Percentiles rank a stretch among this genome's conserved stretches.
These are phyloP conservation scores for Mus spicilegus DNA, from an alignment of 2,113 vertebrate species.

Conservation along the genomic window DNA sequence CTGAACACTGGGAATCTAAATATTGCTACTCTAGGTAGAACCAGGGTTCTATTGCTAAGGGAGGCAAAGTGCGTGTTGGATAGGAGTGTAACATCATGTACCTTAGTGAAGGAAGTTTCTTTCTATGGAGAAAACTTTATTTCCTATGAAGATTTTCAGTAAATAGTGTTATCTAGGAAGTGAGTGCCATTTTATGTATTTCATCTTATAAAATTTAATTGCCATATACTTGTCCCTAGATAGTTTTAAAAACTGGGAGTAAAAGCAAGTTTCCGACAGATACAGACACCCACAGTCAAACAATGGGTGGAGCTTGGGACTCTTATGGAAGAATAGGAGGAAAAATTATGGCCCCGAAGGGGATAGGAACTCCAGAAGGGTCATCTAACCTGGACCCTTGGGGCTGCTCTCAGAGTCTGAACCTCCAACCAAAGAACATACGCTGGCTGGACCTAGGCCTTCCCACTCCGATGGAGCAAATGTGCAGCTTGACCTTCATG, in stretches of 20 bases:
- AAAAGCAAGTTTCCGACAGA: slow-evolving; percentile 11
- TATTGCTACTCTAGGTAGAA: neutral
- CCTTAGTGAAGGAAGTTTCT: slow-evolving; percentile 1
- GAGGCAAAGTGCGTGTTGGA: neutral
- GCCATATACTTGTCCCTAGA: slow-evolving; percentile 20
- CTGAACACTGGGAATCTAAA: neutral
- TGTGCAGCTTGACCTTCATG: too few species aligned
- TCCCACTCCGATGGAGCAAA: too few species aligned
- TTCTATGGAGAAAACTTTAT: slow-evolving; percentile 38
- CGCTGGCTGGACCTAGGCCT: too few species aligned
- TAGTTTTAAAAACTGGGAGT: slow-evolving; percentile 46
- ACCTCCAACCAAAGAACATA: too few species aligned
- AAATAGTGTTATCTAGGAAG: neutral
- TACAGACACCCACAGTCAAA: too few species aligned
- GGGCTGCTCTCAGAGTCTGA: too few species aligned
- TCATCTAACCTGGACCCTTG: too few species aligned
- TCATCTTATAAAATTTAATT: slow-evolving; percentile 26
- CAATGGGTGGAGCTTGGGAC: too few species aligned
- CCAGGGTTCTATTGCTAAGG: neutral
- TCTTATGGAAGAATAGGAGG: too few species aligned
- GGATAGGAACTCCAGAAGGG: too few species aligned
- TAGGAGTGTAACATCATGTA: slow-evolving; percentile 8
- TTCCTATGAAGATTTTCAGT: slow-evolving; percentile 8
- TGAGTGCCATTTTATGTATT: slow-evolving; percentile 27
- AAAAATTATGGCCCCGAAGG: too few species aligned